Base-by-base conservation (phyloP, 2,888 invertebrate genomes). In the Lasioglossum zephyrum region DNA sequence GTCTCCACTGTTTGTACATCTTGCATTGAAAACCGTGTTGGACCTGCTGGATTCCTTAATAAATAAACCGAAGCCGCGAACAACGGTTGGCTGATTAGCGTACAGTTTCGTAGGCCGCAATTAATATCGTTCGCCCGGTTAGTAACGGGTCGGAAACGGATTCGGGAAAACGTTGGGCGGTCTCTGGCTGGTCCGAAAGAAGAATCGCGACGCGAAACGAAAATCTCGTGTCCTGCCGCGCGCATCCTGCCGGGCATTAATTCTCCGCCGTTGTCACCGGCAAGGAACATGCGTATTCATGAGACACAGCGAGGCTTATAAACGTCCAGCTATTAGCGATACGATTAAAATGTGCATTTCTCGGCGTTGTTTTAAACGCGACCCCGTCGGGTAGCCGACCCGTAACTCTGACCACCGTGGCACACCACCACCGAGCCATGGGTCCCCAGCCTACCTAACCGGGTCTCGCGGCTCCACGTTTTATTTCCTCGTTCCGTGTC, bases 281-380 rank as follows among this genome's bases (percentile, higher is more conserved):
- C 84, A 85, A 87, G 72, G 83, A 84, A 66, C 91, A 93, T 93
- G 93, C 90, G 92, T 94, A 94, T 94, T 94, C 94, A 94, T 93
- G 94, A 94, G 93, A 91, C 90, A 90, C 92, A 91, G 87, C 91
- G 92, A 89, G 92, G 92, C 94, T 93, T 93, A 94, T 93, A 94
- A 94, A 94, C 93, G 92, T 89, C 90, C 89, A 89, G 90, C 92
- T 91, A 94, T 94, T 93, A 93, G 92, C 92, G 92, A 93, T 93
- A 92, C 93, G 92, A 93, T 93, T 94, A 93, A 93, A 93, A 93
- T 92, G 93, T 93, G 94, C 93, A 94, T 94, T 93, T 93, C 93
- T 92, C 92, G 84, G 89, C 85, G 89, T 91, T 91, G 91, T 92
- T 93, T 92, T 91, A 92, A 92, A 90, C 91, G 88, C 87, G 85